Base-by-base conservation (phyloP, 1,140 invertebrate species). In the Lycorma delicatula region DNA sequence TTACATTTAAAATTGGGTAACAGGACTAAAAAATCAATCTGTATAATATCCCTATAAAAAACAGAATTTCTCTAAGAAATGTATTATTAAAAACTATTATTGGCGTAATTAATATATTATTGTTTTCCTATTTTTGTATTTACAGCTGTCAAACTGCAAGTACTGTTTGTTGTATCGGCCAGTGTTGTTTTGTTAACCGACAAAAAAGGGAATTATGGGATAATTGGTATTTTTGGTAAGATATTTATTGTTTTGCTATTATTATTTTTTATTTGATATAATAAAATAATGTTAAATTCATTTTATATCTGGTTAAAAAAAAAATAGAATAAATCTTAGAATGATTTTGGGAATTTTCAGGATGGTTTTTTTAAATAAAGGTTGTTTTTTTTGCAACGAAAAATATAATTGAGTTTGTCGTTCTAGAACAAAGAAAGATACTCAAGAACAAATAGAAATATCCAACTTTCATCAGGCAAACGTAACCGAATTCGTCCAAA, bases 221-320 rank as follows among this genome's bases (percentile, higher is more conserved):
- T 34, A 62, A 47, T 29, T 59, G 58, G 58, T 59, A 59, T 47
- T 59, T 59, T 54, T 59, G 58, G 58, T 59, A 34, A 47, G 58
- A 3, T 18, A 12, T 1, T 29, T 20, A 13, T 49, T n/a, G 4
- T 31, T 49, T 13, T 31, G 53, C 36, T 18, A 25, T 46, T 47
- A 20, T 13, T 6, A 5, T 7, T 16, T 28, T 13, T 11, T 11
- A 34, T 23, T 28, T 28, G 27, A 11, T 51, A 6, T 23, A 22
- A 26, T 7, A 28, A 51, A 26, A 7, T 22, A 6, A 47, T 47
- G 20, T 6, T 16, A 25, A 6, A 20, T 28, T 31, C 31, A 34
- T 34, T 34, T 34, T 34, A n/a, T 34, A 9, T 9, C n/a, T n/a
- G n/a, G n/a, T 9, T 9, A 9, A 9, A 9, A 34, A 9, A 34